Percentiles rank a stretch among this genome's conserved stretches.
These are phyloP conservation scores for Gymnorhina tibicen DNA, from an alignment of 2,113 vertebrate species.

Conservation along the genomic window DNA sequence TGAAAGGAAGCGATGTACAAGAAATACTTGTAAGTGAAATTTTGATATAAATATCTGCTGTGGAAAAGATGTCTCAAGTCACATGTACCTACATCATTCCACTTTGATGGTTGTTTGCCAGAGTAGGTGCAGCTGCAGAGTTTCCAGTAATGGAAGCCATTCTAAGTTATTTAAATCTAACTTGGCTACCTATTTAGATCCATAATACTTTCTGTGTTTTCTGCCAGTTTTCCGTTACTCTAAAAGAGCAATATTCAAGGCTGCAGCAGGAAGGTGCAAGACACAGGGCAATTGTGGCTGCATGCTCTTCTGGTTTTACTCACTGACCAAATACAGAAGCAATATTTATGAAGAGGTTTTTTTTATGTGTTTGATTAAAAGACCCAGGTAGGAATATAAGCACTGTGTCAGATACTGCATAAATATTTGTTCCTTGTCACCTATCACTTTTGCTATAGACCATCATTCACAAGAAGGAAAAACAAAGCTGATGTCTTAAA, in stretches of 20 bases:
- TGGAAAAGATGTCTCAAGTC: not conserved
- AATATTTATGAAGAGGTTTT: not conserved
- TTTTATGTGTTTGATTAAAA: not conserved
- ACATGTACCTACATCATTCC: not conserved
- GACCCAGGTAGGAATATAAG: not conserved
- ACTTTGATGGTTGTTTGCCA: not conserved
- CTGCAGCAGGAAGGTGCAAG: not conserved
- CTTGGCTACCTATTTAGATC: not conserved
- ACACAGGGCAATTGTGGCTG: not conserved
- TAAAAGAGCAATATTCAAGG: not conserved
- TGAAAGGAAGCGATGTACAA: not conserved
- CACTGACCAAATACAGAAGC: not conserved
- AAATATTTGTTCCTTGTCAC: not conserved
- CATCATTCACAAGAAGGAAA: not conserved
- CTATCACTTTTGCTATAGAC: not conserved
- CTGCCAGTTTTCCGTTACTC: not conserved
- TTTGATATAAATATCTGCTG: constrained; percentile 6
- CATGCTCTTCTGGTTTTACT: not conserved
- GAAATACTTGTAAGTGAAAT: not conserved
- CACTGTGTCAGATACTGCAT: not conserved
- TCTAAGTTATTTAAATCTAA: not conserved
- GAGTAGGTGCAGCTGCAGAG: not conserved
- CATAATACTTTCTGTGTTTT: not conserved
- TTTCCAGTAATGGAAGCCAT: not conserved
- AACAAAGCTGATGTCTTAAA: not conserved